phyloP scores from a whole-genome alignment of 2,797 vertebrate genomes.

The Tamandua tetradactyla region DNA sequence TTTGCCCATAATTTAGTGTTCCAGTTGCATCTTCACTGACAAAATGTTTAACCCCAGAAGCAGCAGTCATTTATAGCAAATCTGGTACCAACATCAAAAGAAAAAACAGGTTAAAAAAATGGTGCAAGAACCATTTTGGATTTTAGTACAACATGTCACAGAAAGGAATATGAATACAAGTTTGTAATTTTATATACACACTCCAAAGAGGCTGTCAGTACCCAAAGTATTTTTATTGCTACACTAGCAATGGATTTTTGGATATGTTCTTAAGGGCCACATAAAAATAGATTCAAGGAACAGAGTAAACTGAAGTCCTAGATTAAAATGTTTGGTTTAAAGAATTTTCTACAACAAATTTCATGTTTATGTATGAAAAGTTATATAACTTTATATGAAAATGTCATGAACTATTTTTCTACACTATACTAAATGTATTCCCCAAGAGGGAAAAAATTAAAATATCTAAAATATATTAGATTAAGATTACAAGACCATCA shows the following conservation, averaged over 20 bases:
- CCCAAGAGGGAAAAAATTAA: conserved; percentile 89
- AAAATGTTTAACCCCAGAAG: conserved; percentile 86
- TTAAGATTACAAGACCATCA: conserved; percentile 89
- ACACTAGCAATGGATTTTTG: conserved; percentile 90
- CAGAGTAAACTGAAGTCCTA: conserved; percentile 90
- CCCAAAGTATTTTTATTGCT: conserved; percentile 93
- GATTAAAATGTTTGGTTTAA: conserved; percentile 90
- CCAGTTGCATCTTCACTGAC: conserved; percentile 80
- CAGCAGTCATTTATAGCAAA: conserved; percentile 90
- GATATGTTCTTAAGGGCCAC: conserved; percentile 93
- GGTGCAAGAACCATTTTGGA: conserved; percentile 85
- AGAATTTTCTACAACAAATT: conserved; percentile 89
- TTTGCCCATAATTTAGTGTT: conserved; percentile 79
- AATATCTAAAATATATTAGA: conserved; percentile 92
- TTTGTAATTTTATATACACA: conserved; percentile 91
- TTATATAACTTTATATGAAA: conserved; percentile 92
- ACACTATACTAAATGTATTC: conserved; percentile 88
- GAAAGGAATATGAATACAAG: conserved; percentile 90
- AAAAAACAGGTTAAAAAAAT: conserved; percentile 82
- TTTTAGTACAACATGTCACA: conserved; percentile 90
- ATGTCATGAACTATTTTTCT: conserved; percentile 88
- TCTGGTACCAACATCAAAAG: conserved; percentile 89
- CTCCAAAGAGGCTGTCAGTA: conserved; percentile 91
- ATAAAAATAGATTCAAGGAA: conserved; percentile 92
- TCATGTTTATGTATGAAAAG: conserved; percentile 91